Evolutionary conservation across 2,888 invertebrate species (phyloP).

Genomic region (Gastracanthus pulcherrimus): DNA sequence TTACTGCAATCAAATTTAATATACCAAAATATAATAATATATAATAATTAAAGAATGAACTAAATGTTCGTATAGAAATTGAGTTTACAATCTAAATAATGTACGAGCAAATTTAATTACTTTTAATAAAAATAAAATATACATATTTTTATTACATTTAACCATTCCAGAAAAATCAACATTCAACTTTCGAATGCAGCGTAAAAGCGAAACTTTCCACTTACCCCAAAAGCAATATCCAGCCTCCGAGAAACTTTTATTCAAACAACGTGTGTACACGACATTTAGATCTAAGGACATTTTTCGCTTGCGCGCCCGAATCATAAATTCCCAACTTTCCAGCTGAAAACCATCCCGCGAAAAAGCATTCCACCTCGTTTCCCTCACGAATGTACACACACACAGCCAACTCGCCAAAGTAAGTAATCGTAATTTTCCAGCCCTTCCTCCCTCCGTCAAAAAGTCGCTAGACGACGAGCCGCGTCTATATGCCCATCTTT

Average conservation of each 20-base stretch:
- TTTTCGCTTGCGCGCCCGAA: constrained; percentile 16
- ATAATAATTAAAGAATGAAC: too few species aligned
- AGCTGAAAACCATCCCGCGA: background rate
- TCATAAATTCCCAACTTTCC: constrained; percentile 29
- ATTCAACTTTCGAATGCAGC: background rate
- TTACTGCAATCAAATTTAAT: too few species aligned
- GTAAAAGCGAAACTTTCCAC: background rate
- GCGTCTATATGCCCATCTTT: background rate
- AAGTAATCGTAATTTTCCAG: constrained; percentile 10
- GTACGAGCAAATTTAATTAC: too few species aligned
- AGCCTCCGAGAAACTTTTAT: background rate
- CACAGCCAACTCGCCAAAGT: background rate
- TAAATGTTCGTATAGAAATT: too few species aligned
- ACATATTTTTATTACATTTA: background rate
- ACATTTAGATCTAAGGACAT: constrained; percentile 38
- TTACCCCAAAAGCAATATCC: constrained; percentile 3
- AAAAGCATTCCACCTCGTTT: background rate
- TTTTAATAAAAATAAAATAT: too few species aligned
- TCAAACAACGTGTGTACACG: constrained; percentile 4
- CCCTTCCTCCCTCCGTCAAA: background rate
- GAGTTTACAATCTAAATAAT: too few species aligned
- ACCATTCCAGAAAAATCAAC: too few species aligned
- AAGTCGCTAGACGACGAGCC: background rate
- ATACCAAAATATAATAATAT: too few species aligned
- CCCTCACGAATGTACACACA: background rate